Conservation (phyloP, 2,797 vertebrate genomes). For the Luscinia megarhynchos region DNA sequence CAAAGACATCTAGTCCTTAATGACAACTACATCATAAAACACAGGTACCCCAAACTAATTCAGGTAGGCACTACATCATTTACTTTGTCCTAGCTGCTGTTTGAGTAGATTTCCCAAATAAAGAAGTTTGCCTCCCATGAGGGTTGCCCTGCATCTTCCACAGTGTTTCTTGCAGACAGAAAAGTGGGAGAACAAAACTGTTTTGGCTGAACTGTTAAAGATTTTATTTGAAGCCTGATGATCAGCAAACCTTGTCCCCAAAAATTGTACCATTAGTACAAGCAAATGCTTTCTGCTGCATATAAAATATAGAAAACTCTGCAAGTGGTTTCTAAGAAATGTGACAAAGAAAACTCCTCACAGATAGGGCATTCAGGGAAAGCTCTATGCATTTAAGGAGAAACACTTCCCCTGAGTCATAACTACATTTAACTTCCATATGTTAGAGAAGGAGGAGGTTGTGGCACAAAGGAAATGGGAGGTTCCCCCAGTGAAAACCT, state of each 20-base stretch:
- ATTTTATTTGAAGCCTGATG: neutral
- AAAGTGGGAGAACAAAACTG: neutral
- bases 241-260: neutral
- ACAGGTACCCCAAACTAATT: neutral
- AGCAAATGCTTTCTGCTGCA: neutral
- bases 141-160: neutral
- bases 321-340: neutral
- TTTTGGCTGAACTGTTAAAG: neutral
- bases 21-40: neutral
- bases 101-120: neutral
- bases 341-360: neutral
- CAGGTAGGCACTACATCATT: neutral
- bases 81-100: neutral
- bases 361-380: neutral
- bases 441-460: neutral
- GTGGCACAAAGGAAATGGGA: neutral
- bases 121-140: neutral
- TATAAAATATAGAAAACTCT: neutral
- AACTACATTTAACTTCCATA: constrained; percentile 1
- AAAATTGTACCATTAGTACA: neutral
- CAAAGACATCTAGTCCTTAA: neutral
- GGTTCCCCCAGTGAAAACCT: neutral
- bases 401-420: constrained; percentile 3
- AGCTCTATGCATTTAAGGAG: neutral
- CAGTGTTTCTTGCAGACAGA: neutral